Base-by-base conservation (phyloP, 2,888 invertebrate genomes). In the Helicoverpa assulta region DNA sequence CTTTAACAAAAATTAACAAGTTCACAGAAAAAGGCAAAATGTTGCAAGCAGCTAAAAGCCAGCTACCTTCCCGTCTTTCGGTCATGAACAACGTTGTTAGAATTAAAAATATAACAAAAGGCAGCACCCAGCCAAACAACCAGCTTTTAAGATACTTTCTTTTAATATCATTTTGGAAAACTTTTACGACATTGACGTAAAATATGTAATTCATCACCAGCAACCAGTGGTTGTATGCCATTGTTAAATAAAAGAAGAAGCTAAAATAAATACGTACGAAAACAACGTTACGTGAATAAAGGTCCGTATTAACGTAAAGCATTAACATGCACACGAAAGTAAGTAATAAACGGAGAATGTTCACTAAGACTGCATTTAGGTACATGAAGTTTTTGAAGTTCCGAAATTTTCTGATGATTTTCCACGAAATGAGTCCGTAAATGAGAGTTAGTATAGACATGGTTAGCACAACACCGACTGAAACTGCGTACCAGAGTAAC, bases 101-200 rank as follows among this genome's bases (percentile, higher is more conserved):
- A 40, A 10, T 14, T 14, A 10, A 40, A 10, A 40, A 40, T 40
- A 40, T 16, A 5, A 47, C 6, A 5, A 47, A 47, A 56, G 77
- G 72, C 16, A 71, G 3, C 0, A 57, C 62, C 77, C 77, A 77
- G 0, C 77, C 71, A 50, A 74, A 74, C 5, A 74, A 12, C 16
- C 47, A 56, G 7, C 77, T 74, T 51, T 71, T 77, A 5, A 74
- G 51, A 64, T 74, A 77, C 26, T 56, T 74, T 10, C 55, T 52
- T 8, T 51, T 21, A 5, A 70, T 33, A 29, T 64, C 6, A 16
- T n/a, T 47, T 10, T 16, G 16, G 21, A 74, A 74, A 40, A 74
- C 77, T 64, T 71, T 70, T 0, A 70, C 73, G 12, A 77, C 21
- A 60, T 74, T 77, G 3, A 71, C 33, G 21, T 74, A 74, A 50